Evolutionary conservation across 30 jellyfish, hydroid and myxozoan species (phyloP).

Genomic region (Cassiopea andromeda): DNA sequence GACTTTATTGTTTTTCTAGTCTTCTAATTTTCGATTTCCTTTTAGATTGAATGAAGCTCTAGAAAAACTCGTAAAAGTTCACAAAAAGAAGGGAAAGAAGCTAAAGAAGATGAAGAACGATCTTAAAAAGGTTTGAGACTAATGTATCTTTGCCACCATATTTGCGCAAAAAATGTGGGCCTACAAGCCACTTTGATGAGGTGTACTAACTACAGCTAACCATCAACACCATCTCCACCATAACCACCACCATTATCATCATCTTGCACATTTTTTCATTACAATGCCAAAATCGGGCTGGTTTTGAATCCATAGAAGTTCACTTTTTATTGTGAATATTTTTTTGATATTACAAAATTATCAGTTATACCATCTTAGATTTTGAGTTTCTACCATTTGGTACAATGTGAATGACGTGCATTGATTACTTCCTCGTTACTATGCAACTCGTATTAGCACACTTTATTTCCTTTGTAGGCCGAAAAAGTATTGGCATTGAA

Average conservation of each 20-base stretch:
- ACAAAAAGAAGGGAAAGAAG: constrained; percentile 18
- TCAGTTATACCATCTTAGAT: too few relatives aligned
- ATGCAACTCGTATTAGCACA: not conserved
- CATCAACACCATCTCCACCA: too few relatives aligned
- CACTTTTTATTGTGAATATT: too few relatives aligned
- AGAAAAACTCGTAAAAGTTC: constrained; percentile 47
- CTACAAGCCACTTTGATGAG: too few relatives aligned
- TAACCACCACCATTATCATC: too few relatives aligned
- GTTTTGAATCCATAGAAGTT: too few relatives aligned
- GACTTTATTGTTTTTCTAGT: too few relatives aligned
- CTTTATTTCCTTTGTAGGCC: constrained; percentile 1
- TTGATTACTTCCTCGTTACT: not conserved
- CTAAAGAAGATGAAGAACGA: constrained; percentile 1
- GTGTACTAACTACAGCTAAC: too few relatives aligned
- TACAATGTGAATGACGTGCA: not conserved
- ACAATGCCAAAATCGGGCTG: too few relatives aligned
- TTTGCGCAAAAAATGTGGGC: too few relatives aligned
- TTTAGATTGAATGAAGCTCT: constrained; percentile 66
- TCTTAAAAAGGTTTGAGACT: not conserved
- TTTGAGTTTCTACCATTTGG: not conserved
- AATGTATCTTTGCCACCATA: not conserved
- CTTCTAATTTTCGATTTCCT: not conserved
- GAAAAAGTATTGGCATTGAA: constrained; percentile 19
- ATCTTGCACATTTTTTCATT: too few relatives aligned
- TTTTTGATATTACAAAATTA: too few relatives aligned